These are phyloP conservation scores for Hyaena hyaena DNA, from an alignment of 2,113 vertebrate species.

Conservation along the genomic window DNA sequence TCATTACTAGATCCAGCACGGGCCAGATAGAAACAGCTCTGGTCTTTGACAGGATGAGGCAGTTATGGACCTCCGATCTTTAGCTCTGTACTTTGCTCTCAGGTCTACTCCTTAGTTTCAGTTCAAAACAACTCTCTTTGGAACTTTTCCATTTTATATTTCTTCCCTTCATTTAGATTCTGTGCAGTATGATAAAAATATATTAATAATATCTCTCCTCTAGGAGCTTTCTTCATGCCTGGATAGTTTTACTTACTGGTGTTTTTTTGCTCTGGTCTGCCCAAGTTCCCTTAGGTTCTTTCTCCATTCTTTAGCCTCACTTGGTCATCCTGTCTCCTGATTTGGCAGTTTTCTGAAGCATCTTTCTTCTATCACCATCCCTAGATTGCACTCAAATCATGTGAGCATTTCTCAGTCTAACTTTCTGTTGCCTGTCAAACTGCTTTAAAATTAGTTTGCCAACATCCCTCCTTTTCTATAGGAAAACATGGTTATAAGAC, in stretches of 20 bases:
- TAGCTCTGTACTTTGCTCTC: not conserved
- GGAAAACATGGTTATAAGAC: slow-evolving; percentile 1
- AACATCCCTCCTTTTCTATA: slow-evolving; percentile 21
- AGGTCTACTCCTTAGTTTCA: not conserved
- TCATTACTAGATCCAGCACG: slow-evolving; percentile 65
- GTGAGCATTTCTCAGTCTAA: slow-evolving; percentile 26
- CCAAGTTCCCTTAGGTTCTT: not conserved
- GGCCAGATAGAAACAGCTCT: slow-evolving; percentile 49
- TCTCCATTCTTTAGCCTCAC: not conserved
- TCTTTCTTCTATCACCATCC: not conserved
- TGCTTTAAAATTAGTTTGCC: slow-evolving; percentile 44
- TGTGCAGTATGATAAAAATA: not conserved
- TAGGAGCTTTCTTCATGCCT: not conserved
- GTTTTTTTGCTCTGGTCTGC: not conserved
- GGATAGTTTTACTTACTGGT: not conserved
- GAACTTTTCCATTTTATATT: not conserved
- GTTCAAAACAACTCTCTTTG: slow-evolving; percentile 29
- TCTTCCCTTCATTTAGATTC: not conserved
- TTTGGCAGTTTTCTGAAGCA: not conserved
- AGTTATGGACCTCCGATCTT: not conserved
- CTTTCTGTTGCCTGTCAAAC: slow-evolving; percentile 43
- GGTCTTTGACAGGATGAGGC: slow-evolving; percentile 4
- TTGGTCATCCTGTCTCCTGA: not conserved
- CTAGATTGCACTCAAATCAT: not conserved
- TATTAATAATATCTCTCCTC: not conserved